phyloP scores from a whole-genome alignment of 2,888 invertebrate genomes.

The Vanessa cardui region DNA sequence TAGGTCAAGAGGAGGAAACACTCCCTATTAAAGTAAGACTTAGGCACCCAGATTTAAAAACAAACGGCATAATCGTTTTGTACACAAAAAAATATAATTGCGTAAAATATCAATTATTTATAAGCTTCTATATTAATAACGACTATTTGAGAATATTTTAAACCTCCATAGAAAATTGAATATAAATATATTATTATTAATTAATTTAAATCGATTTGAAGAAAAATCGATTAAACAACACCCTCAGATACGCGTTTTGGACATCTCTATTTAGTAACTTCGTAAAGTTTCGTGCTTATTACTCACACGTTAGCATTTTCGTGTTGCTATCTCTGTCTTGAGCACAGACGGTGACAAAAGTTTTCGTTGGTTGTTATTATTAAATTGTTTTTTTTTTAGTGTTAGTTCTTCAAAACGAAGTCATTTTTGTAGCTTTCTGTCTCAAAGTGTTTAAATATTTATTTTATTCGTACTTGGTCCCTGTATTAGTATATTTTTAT shows the following conservation, averaged over 20 bases:
- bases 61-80: too few species aligned
- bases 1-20: too few species aligned
- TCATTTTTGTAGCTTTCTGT: slow-evolving; percentile 5
- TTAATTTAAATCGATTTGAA: slow-evolving; percentile 4
- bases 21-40: too few species aligned
- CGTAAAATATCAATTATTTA: too few species aligned
- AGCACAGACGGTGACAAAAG: slow-evolving; percentile 7
- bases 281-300: slow-evolving; percentile 8
- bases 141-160: not conserved
- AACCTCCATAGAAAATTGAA: slow-evolving; percentile 6
- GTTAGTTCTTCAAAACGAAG: slow-evolving; percentile 3
- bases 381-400: slow-evolving; percentile 7
- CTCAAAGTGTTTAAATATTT: slow-evolving; percentile 7
- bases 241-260: not conserved
- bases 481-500: not conserved
- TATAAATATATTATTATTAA: slow-evolving; percentile 5
- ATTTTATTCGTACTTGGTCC: slow-evolving; percentile 4
- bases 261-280: not conserved
- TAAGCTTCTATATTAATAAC: too few species aligned
- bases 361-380: slow-evolving; percentile 8
- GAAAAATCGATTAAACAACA: slow-evolving; percentile 6
- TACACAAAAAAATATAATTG: too few species aligned
- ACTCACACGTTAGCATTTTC: slow-evolving; percentile 8
- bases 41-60: too few species aligned
- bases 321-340: slow-evolving; percentile 9